A percentile compares a stretch with the other conserved stretches of the same genome.
Conservation (phyloP, 2,113 vertebrate genomes). For the Xenotilapia longispinis region DNA sequence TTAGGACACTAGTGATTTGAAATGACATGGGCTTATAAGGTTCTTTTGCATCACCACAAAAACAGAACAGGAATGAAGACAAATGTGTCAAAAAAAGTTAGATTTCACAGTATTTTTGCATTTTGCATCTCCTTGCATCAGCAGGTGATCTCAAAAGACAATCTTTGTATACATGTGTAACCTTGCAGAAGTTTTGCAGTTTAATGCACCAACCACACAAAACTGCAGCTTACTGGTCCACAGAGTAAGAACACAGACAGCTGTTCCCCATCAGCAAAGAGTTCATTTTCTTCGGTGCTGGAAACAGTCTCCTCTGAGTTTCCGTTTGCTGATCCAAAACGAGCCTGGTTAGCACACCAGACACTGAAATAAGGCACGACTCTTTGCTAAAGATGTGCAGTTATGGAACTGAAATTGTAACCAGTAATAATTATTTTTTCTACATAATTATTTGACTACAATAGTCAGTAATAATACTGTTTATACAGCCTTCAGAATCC, state of each 20-base stretch:
- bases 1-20: background rate
- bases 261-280: background rate
- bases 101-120: background rate
- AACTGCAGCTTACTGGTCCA: background rate
- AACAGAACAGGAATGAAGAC: background rate
- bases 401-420: background rate
- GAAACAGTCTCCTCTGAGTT: background rate
- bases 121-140: background rate
- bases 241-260: background rate
- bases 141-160: background rate
- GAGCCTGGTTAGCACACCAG: background rate
- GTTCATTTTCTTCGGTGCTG: background rate
- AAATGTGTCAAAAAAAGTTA: background rate
- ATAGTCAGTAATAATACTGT: background rate
- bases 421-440: background rate
- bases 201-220: background rate
- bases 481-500: background rate
- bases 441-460: background rate
- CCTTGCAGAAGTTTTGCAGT: background rate
- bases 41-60: background rate
- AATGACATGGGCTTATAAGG: background rate
- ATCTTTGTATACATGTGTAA: background rate
- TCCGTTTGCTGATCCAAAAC: background rate
- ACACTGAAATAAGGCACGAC: background rate
- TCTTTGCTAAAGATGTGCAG: background rate